Evolutionary conservation across 2,888 invertebrate genomes (phyloP).

Genomic region (Diarsia brunnea): DNA sequence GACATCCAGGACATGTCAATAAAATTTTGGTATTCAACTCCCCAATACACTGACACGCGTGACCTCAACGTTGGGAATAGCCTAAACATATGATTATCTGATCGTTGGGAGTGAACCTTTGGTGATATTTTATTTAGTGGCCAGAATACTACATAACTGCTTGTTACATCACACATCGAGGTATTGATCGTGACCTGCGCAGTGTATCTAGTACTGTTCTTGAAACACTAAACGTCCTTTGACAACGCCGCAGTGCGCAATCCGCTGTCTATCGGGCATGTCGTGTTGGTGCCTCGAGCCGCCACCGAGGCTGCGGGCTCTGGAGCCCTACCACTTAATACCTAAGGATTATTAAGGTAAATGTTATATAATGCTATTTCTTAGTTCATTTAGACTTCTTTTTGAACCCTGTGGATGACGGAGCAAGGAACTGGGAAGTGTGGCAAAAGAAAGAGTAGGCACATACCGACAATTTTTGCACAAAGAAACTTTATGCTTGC

Average conservation of each 20-base stretch:
- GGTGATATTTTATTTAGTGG: background rate
- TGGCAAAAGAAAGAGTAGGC: background rate
- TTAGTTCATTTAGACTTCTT: background rate
- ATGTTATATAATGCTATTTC: background rate
- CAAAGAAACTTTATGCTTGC: too few species aligned
- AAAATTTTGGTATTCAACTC: background rate
- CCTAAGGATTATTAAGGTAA: background rate
- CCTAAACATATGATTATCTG: background rate
- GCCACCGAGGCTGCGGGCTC: background rate
- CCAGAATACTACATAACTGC: background rate
- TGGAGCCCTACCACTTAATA: background rate
- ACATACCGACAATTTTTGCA: too few species aligned
- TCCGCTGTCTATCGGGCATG: too few species aligned
- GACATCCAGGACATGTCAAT: too few species aligned
- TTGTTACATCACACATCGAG: background rate
- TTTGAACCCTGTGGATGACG: background rate
- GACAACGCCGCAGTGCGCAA: background rate
- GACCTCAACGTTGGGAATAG: background rate
- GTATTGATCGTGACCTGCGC: conserved; percentile 2
- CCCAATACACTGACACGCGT: background rate
- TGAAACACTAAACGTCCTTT: background rate
- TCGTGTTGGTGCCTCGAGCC: background rate
- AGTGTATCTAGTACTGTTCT: background rate
- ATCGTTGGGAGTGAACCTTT: background rate
- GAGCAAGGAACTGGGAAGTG: background rate